Conservation (phyloP, 2,797 vertebrate species). For the Gymnocypris eckloni region DNA sequence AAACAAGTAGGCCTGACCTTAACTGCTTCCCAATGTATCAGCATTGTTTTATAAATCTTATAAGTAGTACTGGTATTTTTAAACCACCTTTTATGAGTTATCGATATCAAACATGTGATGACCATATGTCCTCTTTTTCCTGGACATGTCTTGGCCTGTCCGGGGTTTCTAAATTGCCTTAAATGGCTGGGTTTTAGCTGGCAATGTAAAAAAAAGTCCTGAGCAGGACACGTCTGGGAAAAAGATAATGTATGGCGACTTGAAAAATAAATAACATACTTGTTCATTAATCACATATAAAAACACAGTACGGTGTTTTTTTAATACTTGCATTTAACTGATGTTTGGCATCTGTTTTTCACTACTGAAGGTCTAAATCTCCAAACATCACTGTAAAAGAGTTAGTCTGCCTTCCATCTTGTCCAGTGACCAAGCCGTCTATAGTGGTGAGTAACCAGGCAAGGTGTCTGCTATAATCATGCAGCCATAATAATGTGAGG, state of each 20-base stretch:
- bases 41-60: neutral
- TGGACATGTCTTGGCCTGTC: neutral
- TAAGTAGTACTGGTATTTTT: neutral
- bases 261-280: neutral
- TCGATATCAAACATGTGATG: neutral
- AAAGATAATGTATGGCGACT: no score
- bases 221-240: no score
- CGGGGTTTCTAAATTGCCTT: neutral
- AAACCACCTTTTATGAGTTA: neutral
- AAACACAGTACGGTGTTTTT: neutral
- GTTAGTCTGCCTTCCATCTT: constrained; percentile 56
- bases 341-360: neutral
- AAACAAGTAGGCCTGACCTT: constrained; percentile 51
- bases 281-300: neutral
- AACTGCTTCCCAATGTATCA: neutral
- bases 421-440: constrained; percentile 4
- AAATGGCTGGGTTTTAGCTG: neutral
- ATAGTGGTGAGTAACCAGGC: constrained; percentile 23
- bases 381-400: constrained; percentile 55
- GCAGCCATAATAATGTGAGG: neutral
- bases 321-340: neutral
- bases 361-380: constrained; percentile 53
- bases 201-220: no score
- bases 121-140: neutral
- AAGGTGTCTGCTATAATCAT: neutral